Percentiles rank a stretch among this genome's conserved stretches.
Conservation (phyloP, 2,113 vertebrate genomes). For the Apeltes quadracus region DNA sequence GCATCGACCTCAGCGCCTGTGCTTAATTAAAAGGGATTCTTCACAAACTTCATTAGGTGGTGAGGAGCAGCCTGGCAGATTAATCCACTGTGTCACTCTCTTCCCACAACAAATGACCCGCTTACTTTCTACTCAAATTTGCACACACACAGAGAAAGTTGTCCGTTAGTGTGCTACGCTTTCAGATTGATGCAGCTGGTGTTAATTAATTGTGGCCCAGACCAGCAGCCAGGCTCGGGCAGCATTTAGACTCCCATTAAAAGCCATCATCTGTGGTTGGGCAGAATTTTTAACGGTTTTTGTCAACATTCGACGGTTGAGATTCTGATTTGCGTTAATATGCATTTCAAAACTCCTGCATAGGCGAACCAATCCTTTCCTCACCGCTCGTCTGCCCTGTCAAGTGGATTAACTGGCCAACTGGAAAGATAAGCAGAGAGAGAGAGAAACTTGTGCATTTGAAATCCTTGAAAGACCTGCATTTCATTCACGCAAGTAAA, state of each 20-base stretch:
- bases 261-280: slow-evolving; percentile 65
- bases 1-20: slow-evolving; percentile 73
- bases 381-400: slow-evolving; percentile 25
- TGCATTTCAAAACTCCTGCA: slow-evolving; percentile 47
- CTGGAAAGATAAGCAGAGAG: slow-evolving; percentile 10
- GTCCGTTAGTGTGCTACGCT: slow-evolving; percentile 11
- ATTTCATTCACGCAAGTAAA: slow-evolving; percentile 25
- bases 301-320: slow-evolving; percentile 44
- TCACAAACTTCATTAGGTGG: slow-evolving; percentile 83
- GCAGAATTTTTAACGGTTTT: slow-evolving; percentile 62
- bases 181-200: slow-evolving; percentile 66
- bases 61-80: slow-evolving; percentile 72
- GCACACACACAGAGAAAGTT: slow-evolving; percentile 40
- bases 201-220: slow-evolving; percentile 71
- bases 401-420: slow-evolving; percentile 22
- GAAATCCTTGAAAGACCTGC: slow-evolving; percentile 14
- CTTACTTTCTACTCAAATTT: slow-evolving; percentile 40
- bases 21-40: slow-evolving; percentile 83
- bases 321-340: slow-evolving; percentile 42
- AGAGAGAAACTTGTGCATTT: slow-evolving; percentile 2
- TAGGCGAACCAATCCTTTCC: slow-evolving; percentile 27
- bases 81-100: slow-evolving; percentile 78
- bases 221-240: slow-evolving; percentile 61
- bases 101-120: slow-evolving; percentile 65
- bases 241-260: slow-evolving; percentile 74